These are phyloP conservation scores for Heteronetta atricapilla DNA, from an alignment of 2,113 vertebrate genomes.

Conservation along the genomic window DNA sequence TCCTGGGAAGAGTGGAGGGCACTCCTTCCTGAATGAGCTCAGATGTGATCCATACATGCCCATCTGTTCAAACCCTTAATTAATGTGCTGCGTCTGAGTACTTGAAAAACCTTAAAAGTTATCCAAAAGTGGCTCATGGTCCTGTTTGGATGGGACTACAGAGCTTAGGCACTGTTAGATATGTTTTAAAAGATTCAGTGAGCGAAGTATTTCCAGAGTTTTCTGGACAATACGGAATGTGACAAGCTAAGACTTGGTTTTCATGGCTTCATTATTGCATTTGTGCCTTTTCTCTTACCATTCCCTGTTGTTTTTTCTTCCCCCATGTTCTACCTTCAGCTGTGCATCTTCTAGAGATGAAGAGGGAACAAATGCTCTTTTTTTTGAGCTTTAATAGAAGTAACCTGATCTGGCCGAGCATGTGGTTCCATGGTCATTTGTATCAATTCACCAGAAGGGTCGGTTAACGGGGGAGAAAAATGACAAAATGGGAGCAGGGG, in stretches of 20 bases:
- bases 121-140: neutral
- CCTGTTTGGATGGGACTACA: neutral
- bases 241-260: neutral
- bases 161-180: neutral
- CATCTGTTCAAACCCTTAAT: neutral
- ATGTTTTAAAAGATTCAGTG: neutral
- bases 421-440: neutral
- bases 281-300: neutral
- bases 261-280: neutral
- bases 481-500: neutral
- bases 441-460: neutral
- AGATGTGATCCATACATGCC: neutral
- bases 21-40: neutral
- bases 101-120: neutral
- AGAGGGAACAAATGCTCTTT: accelerated
- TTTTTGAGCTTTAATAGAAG: neutral
- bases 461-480: neutral
- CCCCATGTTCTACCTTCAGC: neutral
- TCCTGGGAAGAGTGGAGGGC: neutral
- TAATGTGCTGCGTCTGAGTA: neutral
- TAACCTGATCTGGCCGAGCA: neutral
- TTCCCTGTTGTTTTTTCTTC: neutral
- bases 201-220: neutral
- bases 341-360: neutral
- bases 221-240: neutral